These are phyloP conservation scores for Baryphthengus martii DNA, from an alignment of 2,113 vertebrate genomes.

Conservation along the genomic window DNA sequence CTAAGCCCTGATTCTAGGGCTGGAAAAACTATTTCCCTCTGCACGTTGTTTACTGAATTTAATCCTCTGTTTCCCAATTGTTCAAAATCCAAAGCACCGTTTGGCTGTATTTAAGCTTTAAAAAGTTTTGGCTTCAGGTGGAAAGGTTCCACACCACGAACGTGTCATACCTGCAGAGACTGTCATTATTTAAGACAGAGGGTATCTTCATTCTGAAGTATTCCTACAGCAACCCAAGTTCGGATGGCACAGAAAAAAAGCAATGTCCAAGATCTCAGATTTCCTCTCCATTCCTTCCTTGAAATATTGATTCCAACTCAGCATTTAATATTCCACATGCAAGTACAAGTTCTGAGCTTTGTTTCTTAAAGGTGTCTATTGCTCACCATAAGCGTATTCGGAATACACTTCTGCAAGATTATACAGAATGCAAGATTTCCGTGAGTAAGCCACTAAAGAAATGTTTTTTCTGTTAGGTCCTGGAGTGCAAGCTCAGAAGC, in stretches of 20 bases:
- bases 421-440: neutral
- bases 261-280: neutral
- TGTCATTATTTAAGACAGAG: neutral
- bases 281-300: neutral
- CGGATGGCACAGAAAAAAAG: neutral
- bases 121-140: neutral
- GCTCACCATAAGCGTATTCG: neutral
- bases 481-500: neutral
- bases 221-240: neutral
- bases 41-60: neutral
- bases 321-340: neutral
- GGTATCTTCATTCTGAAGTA: neutral
- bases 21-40: constrained; percentile 25
- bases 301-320: neutral
- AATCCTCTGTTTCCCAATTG: neutral
- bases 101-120: neutral
- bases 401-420: neutral
- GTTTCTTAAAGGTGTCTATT: neutral
- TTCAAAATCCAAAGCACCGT: neutral
- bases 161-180: neutral
- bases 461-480: neutral
- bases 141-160: neutral
- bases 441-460: neutral
- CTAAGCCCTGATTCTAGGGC: neutral
- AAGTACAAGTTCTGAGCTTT: neutral